Base-by-base conservation (phyloP, 2,797 vertebrate genomes). In the Rhinophrynus dorsalis region DNA sequence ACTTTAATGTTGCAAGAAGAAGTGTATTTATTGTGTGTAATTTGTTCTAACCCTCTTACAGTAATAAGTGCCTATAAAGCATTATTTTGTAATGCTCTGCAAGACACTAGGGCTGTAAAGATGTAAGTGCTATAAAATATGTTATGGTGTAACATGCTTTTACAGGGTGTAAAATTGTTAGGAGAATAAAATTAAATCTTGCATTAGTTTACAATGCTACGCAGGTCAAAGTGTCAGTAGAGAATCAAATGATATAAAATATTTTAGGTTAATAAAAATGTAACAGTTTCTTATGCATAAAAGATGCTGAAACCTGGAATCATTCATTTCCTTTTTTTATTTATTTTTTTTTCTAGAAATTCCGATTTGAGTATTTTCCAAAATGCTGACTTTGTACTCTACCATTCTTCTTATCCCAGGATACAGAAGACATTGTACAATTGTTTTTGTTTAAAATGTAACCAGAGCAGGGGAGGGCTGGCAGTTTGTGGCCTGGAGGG, bases 1-100 rank as follows among this genome's bases (percentile, higher is more conserved):
- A 47, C 6, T 11, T 33, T 54, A 62, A 55, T 48, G 38, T 37
- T 37, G n/a, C 42, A 55, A 62, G 48, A 24, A 54, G 29, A 55
- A 47, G 21, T 44, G 11, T 37, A 62, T 70, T 70, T 70, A 70
- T 62, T 54, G 38, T 29, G 59, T 47, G 29, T 18, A 62, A 55
- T 55, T 37, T 45, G 29, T 45, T 45, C 35, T 62, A 32, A 40
- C 10, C 47, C 26, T 70, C 29, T 70, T 62, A 62, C 29, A 55
- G 48, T 62, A 70, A 70, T 70, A 62, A 61, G 27, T 18, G 67
- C 15, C 68, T 33, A 62, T 63, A 70, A 70, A 63, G 50, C 18
- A 71, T 63, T 30, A 30, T 44, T 71, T 29, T 56, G 29, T 37
- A 71, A 56, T 38, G 50, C 59, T 30, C 56, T 37, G 23, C n/a